Evolutionary conservation across 1,140 invertebrate genomes (phyloP).

Genomic region (Drosophila kanapiae): DNA sequence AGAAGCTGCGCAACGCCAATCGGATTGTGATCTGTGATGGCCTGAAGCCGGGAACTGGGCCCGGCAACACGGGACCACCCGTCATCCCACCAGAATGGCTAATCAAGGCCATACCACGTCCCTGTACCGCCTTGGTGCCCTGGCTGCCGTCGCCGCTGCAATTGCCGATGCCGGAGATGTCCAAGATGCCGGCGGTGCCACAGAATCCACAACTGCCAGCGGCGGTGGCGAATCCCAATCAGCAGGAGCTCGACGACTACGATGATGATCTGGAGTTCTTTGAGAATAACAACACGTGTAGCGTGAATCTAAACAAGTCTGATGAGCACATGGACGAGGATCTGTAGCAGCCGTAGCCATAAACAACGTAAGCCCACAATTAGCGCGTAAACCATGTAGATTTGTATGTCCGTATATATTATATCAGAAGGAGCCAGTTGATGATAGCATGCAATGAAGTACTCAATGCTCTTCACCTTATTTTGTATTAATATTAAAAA

Average conservation of each 20-base stretch:
- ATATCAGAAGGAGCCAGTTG: conserved; percentile 22
- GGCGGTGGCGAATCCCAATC: conserved; percentile 1
- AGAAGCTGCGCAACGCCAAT: conserved; percentile 86
- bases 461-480: conserved; percentile 36
- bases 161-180: conserved; percentile 86
- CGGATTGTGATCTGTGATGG: conserved; percentile 90
- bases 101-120: conserved; percentile 87
- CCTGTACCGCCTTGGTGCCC: conserved; percentile 91
- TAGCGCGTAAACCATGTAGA: conserved; percentile 28
- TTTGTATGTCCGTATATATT: conserved; percentile 40
- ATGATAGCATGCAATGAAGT: conserved; percentile 35
- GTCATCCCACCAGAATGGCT: conserved; percentile 72
- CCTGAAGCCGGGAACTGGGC: conserved; percentile 87
- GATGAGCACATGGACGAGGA: conserved; percentile 82
- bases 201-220: conserved; percentile 3
- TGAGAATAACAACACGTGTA: conserved; percentile 83
- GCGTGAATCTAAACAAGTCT: conserved; percentile 81
- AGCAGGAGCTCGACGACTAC: conserved; percentile 69
- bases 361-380: conserved; percentile 20
- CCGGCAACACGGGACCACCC: conserved; percentile 85
- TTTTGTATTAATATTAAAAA: conserved; percentile 54
- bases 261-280: conserved; percentile 75
- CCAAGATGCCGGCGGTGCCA: conserved; percentile 26
- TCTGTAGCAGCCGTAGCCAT: conserved; percentile 60
- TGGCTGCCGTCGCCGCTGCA: conserved; percentile 90